Conservation (phyloP, 2,113 vertebrate species). For the Psilopsiagon aurifrons region DNA sequence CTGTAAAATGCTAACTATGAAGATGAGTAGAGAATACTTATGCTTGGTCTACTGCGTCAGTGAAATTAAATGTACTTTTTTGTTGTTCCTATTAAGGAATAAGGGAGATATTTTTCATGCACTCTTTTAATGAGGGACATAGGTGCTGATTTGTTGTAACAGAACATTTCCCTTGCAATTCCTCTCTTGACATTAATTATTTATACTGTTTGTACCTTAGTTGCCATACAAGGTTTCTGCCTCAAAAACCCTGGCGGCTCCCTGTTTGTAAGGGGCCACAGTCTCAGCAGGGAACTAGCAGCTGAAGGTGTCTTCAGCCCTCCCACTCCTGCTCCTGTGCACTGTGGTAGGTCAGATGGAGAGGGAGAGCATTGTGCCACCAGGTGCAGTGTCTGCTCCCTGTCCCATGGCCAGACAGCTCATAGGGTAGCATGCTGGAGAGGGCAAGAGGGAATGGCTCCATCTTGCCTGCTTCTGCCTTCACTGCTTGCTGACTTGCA, state of each 20-base stretch:
- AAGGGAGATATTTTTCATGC: neutral
- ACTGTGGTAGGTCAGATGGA: accelerated
- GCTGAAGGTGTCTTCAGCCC: neutral
- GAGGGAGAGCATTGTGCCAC: neutral
- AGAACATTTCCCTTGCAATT: neutral
- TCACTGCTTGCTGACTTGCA: neutral
- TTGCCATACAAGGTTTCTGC: neutral
- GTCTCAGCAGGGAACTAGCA: neutral
- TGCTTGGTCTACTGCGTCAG: neutral
- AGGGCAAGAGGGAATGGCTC: neutral
- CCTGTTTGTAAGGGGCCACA: neutral
- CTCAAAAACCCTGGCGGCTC: neutral
- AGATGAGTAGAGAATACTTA: neutral
- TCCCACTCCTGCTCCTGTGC: neutral
- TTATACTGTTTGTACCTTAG: neutral
- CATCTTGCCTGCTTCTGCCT: neutral
- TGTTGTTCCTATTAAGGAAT: neutral
- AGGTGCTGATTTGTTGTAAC: neutral
- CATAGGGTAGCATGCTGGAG: neutral
- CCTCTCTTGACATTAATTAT: neutral
- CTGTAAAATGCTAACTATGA: constrained; percentile 45
- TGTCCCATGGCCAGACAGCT: neutral
- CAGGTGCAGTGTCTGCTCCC: accelerated
- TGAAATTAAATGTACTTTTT: neutral
- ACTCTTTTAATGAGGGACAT: neutral